Conservation (phyloP, 2,888 invertebrate genomes). For the Venustoraphidia nigricollis region DNA sequence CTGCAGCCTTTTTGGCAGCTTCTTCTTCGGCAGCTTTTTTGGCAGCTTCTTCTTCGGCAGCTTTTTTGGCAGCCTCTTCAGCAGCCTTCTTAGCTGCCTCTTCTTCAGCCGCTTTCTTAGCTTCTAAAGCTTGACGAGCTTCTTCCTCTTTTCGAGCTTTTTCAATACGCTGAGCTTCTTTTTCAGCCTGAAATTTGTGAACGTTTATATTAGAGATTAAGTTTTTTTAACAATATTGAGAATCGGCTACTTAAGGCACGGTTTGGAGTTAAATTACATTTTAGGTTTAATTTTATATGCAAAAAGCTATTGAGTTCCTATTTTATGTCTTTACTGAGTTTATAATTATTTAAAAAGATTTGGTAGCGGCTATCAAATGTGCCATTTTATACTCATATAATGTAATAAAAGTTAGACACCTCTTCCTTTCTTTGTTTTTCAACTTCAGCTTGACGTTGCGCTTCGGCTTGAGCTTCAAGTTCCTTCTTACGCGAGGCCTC, state of each 20-base stretch:
- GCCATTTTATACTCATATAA: background rate
- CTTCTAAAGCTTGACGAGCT: conserved; percentile 20
- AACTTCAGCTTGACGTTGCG: conserved; percentile 28
- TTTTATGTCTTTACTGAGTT: too few relatives aligned
- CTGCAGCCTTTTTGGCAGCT: conserved; percentile 32
- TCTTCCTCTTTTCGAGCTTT: conserved; percentile 21
- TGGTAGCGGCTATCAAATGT: background rate
- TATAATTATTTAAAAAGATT: background rate
- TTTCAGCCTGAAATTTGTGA: conserved; percentile 21
- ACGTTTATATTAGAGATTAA: background rate
- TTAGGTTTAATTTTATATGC: too few relatives aligned
- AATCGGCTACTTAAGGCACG: too few relatives aligned
- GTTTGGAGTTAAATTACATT: too few relatives aligned
- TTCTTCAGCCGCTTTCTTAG: conserved; percentile 21
- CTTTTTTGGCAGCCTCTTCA: conserved; percentile 2
- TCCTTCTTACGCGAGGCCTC: conserved; percentile 33
- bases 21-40: conserved; percentile 27
- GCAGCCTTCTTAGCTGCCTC: conserved; percentile 15
- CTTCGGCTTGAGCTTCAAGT: conserved; percentile 29
- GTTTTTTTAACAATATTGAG: too few relatives aligned
- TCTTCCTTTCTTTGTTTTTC: conserved; percentile 19
- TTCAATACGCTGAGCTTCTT: conserved; percentile 13
- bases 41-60: conserved; percentile 9
- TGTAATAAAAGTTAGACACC: background rate
- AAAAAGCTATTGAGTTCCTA: too few relatives aligned